phyloP scores from a whole-genome alignment of 2,113 vertebrate genomes.

The Haemorhous mexicanus region DNA sequence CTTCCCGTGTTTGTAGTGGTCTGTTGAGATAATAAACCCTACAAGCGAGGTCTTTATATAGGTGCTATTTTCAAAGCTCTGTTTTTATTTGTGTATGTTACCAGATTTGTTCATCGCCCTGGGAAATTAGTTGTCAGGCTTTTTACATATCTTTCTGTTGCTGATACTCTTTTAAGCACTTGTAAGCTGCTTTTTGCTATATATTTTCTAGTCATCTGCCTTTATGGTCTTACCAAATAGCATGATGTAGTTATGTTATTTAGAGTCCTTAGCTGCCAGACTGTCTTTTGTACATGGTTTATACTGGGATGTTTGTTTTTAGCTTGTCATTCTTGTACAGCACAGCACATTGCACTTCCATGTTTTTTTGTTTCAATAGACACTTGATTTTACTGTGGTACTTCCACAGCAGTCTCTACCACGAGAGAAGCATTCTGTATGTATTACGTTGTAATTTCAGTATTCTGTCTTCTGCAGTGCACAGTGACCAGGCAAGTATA shows the following conservation, averaged over 20 bases:
- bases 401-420: background rate
- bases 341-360: background rate
- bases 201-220: background rate
- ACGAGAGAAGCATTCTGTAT: rapidly evolving
- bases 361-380: background rate
- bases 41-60: background rate
- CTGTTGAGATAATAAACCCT: background rate
- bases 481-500: background rate
- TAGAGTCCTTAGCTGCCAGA: background rate
- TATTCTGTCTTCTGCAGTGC: background rate
- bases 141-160: background rate
- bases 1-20: background rate
- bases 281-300: background rate
- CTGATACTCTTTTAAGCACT: background rate
- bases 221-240: background rate
- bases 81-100: background rate
- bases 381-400: background rate
- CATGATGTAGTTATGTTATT: background rate
- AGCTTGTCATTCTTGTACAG: background rate
- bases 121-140: background rate
- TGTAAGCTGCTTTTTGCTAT: background rate
- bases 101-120: background rate
- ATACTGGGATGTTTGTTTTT: background rate
- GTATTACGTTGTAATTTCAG: background rate
- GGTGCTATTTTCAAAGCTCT: background rate